Evolutionary conservation across 1,140 invertebrate genomes (phyloP).

Genomic region (Pachypsylla venusta): DNA sequence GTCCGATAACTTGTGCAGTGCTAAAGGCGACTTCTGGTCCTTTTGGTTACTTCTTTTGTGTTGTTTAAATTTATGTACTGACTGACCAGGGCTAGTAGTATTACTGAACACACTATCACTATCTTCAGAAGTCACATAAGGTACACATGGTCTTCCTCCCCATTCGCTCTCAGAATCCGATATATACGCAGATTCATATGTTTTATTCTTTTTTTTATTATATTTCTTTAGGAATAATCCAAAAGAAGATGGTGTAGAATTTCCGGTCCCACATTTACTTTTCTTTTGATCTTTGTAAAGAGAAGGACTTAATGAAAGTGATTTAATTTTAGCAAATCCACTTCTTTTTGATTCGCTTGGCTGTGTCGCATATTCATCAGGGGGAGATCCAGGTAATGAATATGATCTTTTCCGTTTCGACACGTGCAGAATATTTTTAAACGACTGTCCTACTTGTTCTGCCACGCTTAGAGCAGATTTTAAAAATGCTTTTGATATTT

Average conservation of each 20-base stretch:
- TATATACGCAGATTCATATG: neutral
- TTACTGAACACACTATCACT: constrained; percentile 54
- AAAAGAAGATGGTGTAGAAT: neutral
- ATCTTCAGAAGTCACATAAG: constrained; percentile 55
- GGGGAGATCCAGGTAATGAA: constrained; percentile 53
- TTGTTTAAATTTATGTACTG: too few relatives aligned
- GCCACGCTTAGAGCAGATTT: constrained; percentile 54
- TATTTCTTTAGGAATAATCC: constrained; percentile 6
- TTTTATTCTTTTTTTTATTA: constrained; percentile 10
- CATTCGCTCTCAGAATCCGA: constrained; percentile 53
- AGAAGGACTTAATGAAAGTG: neutral
- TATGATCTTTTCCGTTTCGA: constrained; percentile 60
- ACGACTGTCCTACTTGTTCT: constrained; percentile 32
- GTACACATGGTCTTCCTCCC: constrained; percentile 39
- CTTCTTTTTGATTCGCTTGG: constrained; percentile 1
- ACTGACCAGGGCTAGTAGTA: too few relatives aligned
- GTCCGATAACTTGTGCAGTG: neutral
- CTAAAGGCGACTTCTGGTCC: neutral
- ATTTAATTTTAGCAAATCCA: neutral
- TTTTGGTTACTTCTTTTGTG: too few relatives aligned
- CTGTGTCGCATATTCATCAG: neutral
- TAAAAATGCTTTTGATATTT: constrained; percentile 35
- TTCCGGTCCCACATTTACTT: neutral
- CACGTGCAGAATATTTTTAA: constrained; percentile 62
- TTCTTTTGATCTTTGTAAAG: neutral